A percentile compares a stretch with the other conserved stretches of the same genome.
Conservation (phyloP, 92 coral and sea anemone genomes). For the Virgularia gustaviana region DNA sequence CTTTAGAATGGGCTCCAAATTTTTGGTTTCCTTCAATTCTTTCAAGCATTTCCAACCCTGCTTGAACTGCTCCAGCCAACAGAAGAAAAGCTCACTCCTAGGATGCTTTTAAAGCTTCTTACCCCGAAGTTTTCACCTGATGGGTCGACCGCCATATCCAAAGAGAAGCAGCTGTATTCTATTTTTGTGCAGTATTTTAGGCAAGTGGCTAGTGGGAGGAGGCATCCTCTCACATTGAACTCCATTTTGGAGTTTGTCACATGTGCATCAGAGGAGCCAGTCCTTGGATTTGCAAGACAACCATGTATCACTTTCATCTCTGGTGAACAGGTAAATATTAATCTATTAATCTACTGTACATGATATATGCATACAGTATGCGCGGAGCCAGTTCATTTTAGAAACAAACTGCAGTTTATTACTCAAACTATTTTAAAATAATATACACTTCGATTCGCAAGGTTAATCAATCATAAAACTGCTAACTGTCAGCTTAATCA, state of each 20-base stretch:
- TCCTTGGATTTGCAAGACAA: neutral
- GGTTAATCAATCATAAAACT: too few species aligned
- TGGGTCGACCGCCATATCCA: neutral
- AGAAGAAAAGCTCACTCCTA: neutral
- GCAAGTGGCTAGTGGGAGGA: conserved; percentile 1
- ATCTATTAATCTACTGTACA: neutral
- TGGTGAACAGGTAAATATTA: neutral
- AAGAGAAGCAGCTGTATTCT: neutral
- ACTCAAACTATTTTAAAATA: too few species aligned
- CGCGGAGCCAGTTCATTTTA: too few species aligned
- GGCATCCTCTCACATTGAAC: neutral
- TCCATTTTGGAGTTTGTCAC: conserved; percentile 1
- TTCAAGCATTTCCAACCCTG: neutral
- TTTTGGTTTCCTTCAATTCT: neutral
- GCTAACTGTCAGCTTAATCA: too few species aligned
- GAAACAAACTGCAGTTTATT: too few species aligned
- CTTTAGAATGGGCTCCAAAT: neutral
- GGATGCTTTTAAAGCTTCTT: neutral
- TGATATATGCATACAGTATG: neutral
- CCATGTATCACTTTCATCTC: neutral
- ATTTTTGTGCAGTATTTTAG: neutral
- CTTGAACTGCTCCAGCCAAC: neutral
- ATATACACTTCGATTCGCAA: too few species aligned
- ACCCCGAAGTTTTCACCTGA: neutral
- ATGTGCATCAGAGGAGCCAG: neutral